Conservation (phyloP, 1,140 invertebrate species). For the Liolophura sinensis region DNA sequence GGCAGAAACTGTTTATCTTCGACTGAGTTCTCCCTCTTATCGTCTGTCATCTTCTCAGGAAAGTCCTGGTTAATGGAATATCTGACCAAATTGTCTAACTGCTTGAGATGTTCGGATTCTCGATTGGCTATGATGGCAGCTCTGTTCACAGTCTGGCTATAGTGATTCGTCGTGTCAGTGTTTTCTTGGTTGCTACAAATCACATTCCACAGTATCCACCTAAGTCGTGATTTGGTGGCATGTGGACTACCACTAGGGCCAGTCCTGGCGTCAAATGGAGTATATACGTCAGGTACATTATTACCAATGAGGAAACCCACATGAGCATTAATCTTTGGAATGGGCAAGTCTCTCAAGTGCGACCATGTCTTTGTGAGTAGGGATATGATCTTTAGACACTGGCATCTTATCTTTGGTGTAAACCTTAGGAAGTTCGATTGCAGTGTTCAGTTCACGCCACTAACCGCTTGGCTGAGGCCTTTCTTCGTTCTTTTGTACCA, state of each 20-base stretch:
- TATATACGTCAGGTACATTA: not conserved
- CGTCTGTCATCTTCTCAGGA: conserved; percentile 14
- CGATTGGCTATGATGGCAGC: no score
- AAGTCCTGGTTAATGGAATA: conserved; percentile 21
- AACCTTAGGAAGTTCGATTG: conserved; percentile 16
- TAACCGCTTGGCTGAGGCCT: not conserved
- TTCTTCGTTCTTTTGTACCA: no score
- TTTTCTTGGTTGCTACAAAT: no score
- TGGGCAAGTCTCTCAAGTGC: conserved; percentile 3
- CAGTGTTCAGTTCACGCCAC: conserved; percentile 7
- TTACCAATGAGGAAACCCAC: conserved; percentile 15
- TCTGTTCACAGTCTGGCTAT: no score
- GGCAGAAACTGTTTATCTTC: conserved; percentile 18
- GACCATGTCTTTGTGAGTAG: conserved; percentile 3
- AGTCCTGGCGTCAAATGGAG: conserved; percentile 1
- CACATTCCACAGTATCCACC: conserved; percentile 19
- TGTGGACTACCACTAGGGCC: conserved; percentile 13
- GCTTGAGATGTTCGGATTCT: no score
- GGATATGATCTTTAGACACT: conserved; percentile 6
- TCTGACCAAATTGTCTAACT: not conserved
- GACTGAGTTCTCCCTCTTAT: conserved; percentile 11
- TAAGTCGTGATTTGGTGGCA: conserved; percentile 17
- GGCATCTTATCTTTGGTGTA: conserved; percentile 14
- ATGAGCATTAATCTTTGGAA: conserved; percentile 5
- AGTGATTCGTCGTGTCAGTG: no score